These are phyloP conservation scores for Chamaetylas fuelleborni DNA, from an alignment of 2,113 vertebrate species.

Conservation along the genomic window DNA sequence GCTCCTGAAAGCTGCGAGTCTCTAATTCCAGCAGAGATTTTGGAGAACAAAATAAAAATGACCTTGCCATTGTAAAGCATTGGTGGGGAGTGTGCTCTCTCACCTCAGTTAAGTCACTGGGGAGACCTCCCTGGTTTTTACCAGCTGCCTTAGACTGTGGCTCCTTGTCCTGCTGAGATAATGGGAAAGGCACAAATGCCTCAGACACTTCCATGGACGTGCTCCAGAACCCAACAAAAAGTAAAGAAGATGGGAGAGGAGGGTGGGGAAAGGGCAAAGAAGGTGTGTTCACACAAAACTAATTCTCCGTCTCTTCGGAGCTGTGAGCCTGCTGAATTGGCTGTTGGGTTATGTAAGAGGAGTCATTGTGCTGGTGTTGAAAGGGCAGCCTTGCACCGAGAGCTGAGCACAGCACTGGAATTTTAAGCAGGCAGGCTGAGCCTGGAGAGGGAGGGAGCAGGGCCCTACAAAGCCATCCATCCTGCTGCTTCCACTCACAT, in stretches of 20 bases:
- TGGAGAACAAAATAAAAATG: not conserved
- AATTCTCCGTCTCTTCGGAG: constrained; percentile 15
- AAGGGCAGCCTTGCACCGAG: constrained; percentile 53
- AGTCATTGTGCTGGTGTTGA: constrained; percentile 55
- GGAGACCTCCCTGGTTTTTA: not conserved
- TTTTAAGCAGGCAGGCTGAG: constrained; percentile 43
- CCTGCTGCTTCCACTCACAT: constrained; percentile 50
- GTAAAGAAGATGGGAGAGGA: not conserved
- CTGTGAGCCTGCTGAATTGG: constrained; percentile 34
- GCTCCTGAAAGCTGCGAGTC: not conserved
- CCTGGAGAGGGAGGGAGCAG: not conserved
- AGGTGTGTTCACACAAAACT: not conserved
- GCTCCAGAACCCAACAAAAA: not conserved
- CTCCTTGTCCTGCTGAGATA: not conserved
- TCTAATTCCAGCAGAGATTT: not conserved
- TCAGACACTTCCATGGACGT: not conserved
- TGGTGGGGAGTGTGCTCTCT: not conserved
- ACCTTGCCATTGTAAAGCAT: not conserved
- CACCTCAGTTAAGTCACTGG: not conserved
- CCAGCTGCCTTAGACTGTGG: not conserved
- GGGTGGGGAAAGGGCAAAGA: not conserved
- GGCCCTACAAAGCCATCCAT: constrained; percentile 23
- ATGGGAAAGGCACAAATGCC: not conserved
- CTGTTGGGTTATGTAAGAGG: constrained; percentile 60
- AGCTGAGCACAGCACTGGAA: constrained; percentile 28